Evolutionary conservation across 2,888 invertebrate species (phyloP).

Genomic region (Euclidia mi): DNA sequence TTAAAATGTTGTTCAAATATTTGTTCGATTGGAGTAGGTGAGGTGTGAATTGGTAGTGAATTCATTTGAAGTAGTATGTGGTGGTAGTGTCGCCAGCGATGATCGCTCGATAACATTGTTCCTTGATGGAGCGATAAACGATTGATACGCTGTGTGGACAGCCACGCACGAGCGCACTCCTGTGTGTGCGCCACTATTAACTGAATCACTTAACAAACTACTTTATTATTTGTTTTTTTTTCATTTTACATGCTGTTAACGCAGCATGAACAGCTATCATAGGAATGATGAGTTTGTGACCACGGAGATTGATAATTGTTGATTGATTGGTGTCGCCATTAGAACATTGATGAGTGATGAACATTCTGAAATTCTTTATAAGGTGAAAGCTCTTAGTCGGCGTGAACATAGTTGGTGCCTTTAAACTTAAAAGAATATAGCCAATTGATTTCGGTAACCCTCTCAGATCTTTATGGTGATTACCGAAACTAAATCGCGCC

Average conservation of each 20-base stretch:
- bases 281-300: too few species aligned
- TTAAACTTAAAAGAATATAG: too few species aligned
- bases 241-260: neutral
- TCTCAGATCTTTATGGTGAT: too few species aligned
- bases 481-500: too few species aligned
- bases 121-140: constrained; percentile 71
- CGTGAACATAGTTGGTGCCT: too few species aligned
- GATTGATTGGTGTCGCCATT: too few species aligned
- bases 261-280: neutral
- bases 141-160: constrained; percentile 55
- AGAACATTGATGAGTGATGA: too few species aligned
- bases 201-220: constrained; percentile 18
- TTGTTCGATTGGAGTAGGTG: constrained; percentile 35
- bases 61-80: constrained; percentile 34
- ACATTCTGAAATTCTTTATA: too few species aligned
- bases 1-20: constrained; percentile 46
- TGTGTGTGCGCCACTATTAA: constrained; percentile 31
- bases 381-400: too few species aligned
- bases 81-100: constrained; percentile 43
- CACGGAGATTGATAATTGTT: too few species aligned
- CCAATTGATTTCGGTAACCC: too few species aligned
- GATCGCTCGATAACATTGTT: constrained; percentile 74
- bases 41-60: constrained; percentile 46
- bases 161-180: constrained; percentile 48
- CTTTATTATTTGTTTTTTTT: neutral